Base-by-base conservation (phyloP, 1,140 invertebrate genomes). In the Papilio polytes region DNA sequence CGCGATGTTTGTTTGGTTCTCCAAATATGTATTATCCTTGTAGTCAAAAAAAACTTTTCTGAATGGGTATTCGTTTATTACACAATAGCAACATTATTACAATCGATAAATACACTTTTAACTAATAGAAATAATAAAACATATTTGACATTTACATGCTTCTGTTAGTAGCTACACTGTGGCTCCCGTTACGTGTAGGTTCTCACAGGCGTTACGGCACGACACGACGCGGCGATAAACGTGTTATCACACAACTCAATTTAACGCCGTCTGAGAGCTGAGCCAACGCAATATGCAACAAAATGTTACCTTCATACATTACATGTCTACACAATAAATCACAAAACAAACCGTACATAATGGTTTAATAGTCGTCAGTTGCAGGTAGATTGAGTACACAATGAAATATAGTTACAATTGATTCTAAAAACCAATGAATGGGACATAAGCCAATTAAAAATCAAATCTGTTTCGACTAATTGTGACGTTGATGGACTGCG, bases 371-470 rank as follows among this genome's bases (percentile, higher is more conserved):
- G 18, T 6, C 7, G 53, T 56, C 53, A 3, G 6, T 56, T n/a
- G 7, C 36, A n/a, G 4, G 53, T 18, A 2, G 53, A 20, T 18
- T n/a, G 53, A 8, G 8, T 56, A 18, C 53, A 20, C 53, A 56
- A n/a, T 56, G 53, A 56, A 8, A 56, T 56, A 26, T 26, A 63
- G 22, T 26, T 26, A 63, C 59, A 63, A 26, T 20, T 63, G 20
- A 26, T 26, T 63, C 22, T 63, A 63, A 63, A 63, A 63, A 63
- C 20, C 59, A 63, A 63, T 26, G 53, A 63, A 63, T 63, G 22
- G 20, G 10, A 26, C 22, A 63, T 63, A 63, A 63, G 59, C 59
- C 59, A 63, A 63, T 63, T 63, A 63, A 63, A 63, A 63, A 63
- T 22, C 59, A 63, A 63, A 63, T 63, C 59, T 13, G 59, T 63